Percentiles rank a stretch among this genome's conserved stretches.
Conservation (phyloP, 2,888 invertebrate genomes). For the Macrophya annulata region DNA sequence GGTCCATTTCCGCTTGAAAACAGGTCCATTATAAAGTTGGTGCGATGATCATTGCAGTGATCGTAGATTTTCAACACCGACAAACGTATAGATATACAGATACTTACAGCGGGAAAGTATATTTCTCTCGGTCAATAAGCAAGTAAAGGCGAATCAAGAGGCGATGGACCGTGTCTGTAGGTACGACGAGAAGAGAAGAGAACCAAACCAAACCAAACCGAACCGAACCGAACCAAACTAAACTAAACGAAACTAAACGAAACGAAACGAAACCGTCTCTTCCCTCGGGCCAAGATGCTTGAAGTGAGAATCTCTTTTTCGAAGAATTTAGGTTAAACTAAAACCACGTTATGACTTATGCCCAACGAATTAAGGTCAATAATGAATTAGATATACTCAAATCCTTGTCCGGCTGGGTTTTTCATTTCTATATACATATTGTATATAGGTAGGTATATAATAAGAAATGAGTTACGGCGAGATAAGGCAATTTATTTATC, state of each 20-base stretch:
- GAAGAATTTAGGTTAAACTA: constrained; percentile 44
- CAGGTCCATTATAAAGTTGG: constrained; percentile 2
- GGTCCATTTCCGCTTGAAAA: constrained; percentile 45
- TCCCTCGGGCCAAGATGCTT: constrained; percentile 1
- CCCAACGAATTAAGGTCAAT: constrained; percentile 28
- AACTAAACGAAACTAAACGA: not conserved
- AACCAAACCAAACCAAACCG: not conserved
- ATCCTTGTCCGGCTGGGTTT: not conserved
- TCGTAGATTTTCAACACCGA: constrained; percentile 23
- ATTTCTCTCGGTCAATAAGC: constrained; percentile 46
- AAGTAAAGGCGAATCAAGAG: not conserved
- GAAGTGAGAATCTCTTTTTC: constrained; percentile 27
- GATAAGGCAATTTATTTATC: constrained; percentile 5
- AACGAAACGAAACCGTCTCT: not conserved
- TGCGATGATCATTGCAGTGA: not conserved
- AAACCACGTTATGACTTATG: constrained; percentile 29
- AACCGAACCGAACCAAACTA: not conserved
- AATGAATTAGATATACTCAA: not conserved
- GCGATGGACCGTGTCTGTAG: constrained; percentile 35
- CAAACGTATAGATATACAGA: not conserved
- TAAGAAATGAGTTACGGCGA: not conserved
- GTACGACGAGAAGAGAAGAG: not conserved
- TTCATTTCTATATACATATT: not conserved
- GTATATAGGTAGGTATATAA: too few species aligned
- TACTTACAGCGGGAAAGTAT: constrained; percentile 4